phyloP scores from a whole-genome alignment of 2,888 invertebrate genomes.

The Orthosia cruda region DNA sequence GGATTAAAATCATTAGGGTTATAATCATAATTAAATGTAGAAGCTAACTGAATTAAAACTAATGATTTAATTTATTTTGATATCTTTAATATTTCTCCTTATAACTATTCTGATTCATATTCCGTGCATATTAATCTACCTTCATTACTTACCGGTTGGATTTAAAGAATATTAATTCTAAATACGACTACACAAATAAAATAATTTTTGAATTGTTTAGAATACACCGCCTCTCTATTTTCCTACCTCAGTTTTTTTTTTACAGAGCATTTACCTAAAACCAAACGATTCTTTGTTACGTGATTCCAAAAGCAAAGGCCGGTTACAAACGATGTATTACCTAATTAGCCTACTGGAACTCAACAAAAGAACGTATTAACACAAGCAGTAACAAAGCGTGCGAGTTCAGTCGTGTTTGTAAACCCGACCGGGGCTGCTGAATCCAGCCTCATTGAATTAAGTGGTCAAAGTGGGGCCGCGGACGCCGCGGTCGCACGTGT shows the following conservation, averaged over 20 bases:
- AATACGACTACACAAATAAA: not conserved
- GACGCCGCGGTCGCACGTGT: conserved; percentile 77
- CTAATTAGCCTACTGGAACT: conserved; percentile 60
- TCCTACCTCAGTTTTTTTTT: not conserved
- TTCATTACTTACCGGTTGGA: not conserved
- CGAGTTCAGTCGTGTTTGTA: conserved; percentile 74
- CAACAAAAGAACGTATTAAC: conserved; percentile 67
- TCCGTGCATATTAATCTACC: not conserved
- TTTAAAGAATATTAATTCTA: not conserved
- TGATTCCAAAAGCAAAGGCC: conserved; percentile 37
- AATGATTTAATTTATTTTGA: not conserved
- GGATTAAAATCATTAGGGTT: conserved; percentile 12
- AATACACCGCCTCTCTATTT: not conserved
- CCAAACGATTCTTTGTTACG: conserved; percentile 25
- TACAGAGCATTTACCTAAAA: conserved; percentile 22
- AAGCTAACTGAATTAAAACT: not conserved
- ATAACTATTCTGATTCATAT: not conserved
- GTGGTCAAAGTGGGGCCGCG: conserved; percentile 80
- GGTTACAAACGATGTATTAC: conserved; percentile 49
- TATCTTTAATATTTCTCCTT: not conserved
- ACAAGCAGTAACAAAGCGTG: conserved; percentile 68
- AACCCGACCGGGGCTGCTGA: conserved; percentile 74
- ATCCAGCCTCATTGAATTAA: conserved; percentile 83
- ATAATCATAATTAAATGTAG: conserved; percentile 9
- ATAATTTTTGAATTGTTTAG: not conserved